phyloP scores from a whole-genome alignment of 1,140 invertebrate genomes.

The Drosophila varians region DNA sequence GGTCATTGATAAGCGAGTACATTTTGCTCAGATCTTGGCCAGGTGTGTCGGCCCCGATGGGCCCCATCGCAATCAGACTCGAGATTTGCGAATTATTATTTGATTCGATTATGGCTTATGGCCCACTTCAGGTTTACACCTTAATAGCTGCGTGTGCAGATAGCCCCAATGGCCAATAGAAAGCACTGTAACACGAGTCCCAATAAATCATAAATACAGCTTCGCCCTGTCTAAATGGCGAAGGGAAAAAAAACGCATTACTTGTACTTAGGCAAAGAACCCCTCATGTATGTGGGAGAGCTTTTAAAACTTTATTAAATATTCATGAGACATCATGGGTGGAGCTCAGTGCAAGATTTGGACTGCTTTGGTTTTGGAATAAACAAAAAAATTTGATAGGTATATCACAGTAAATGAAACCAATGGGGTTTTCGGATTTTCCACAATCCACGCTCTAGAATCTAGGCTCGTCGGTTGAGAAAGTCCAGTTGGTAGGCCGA shows the following conservation, averaged over 20 bases:
- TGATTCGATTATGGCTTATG: conserved; percentile 42
- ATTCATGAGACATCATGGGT: conserved; percentile 7
- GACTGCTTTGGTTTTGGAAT: not conserved
- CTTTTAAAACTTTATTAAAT: conserved; percentile 47
- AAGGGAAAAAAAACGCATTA: not conserved
- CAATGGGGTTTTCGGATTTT: conserved; percentile 20
- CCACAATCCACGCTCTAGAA: no score
- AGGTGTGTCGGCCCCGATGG: conserved; percentile 50
- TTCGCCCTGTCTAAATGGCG: not conserved
- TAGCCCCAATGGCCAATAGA: conserved; percentile 30
- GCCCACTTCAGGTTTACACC: conserved; percentile 35
- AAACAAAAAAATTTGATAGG: not conserved
- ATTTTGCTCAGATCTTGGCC: conserved; percentile 45
- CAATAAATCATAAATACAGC: not conserved
- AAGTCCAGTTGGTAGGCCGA: conserved; percentile 50
- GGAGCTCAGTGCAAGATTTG: not conserved
- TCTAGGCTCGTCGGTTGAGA: conserved; percentile 14
- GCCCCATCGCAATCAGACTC: conserved; percentile 41
- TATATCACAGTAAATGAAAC: conserved; percentile 58
- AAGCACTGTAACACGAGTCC: conserved; percentile 13
- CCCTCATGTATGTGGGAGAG: conserved; percentile 12
- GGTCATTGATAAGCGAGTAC: conserved; percentile 54
- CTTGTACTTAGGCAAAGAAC: conserved; percentile 8
- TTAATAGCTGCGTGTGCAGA: conserved; percentile 25
- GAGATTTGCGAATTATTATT: conserved; percentile 40